Evolutionary conservation across 2,888 invertebrate species (phyloP), one percentile per base, ranked within the genome.

Genomic region (Cyclophora punctaria): DNA sequence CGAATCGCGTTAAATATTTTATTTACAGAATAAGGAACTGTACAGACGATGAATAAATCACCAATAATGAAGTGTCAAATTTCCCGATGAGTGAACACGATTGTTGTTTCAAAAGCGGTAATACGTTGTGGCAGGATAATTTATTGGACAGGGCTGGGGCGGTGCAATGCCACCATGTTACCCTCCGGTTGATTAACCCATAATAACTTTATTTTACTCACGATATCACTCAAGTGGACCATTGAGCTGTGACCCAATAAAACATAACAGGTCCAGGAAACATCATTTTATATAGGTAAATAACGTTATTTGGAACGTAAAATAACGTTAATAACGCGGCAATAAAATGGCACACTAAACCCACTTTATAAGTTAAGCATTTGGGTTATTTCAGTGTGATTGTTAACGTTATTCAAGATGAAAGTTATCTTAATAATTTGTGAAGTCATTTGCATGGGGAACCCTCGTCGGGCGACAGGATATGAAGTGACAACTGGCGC

Each of bases 401-500:
- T 37, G 5, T 5, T 4, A 37, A 37, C 37, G 4, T 44, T 20
- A 44, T 44, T 44, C 33, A 44, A 34, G 6, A 34, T 44, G 4
- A 34, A 34, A 44, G 34, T 5, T 7, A 5, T 44, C 34, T 44
- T 45, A 47, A 60, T 55, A 62, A 66, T 58, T 65, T 59, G 54
- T 42, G 51, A 63, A 69, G 54, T 63, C 63, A 73, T 73, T 71
- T 72, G 66, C 66, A 67, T 70, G 50, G 55, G 49, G 51, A 50
- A 57, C 56, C 56, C 59, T 53, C 45, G 53, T 57, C 60, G 53
- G 56, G 58, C 66, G 67, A 60, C 71, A 68, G 69, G 72, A 73
- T 73, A 67, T 69, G 69, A 74, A 70, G 73, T 70, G 76, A 73
- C 75, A 75, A 75, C 71, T 66, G 67, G 58, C 64, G 71, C 66